Conservation (phyloP, 2,113 vertebrate genomes). For the Vireo altiloquus region DNA sequence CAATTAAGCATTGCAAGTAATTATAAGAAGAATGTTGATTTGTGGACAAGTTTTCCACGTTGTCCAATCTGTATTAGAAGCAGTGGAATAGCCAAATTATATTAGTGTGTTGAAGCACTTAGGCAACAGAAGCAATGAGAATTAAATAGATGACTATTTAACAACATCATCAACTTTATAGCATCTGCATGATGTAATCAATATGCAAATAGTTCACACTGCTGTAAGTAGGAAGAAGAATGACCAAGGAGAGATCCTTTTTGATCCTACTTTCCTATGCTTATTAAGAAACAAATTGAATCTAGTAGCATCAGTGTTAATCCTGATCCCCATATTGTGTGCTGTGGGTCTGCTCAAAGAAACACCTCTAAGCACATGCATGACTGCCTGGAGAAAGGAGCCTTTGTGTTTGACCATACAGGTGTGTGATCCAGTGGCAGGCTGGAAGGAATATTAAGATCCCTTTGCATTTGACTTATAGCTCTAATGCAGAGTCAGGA, state of each 20-base stretch:
- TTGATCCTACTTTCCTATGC: background rate
- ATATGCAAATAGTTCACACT: background rate
- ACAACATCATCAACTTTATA: background rate
- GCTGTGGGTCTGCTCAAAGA: background rate
- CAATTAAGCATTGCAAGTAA: background rate
- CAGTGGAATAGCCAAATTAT: background rate
- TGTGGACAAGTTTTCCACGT: background rate
- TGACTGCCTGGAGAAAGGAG: background rate
- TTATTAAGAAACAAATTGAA: background rate
- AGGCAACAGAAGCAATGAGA: background rate
- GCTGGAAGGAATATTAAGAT: background rate
- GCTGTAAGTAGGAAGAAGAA: background rate
- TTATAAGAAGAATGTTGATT: background rate
- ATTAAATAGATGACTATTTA: conserved; percentile 14
- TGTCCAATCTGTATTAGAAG: background rate
- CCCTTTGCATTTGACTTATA: background rate
- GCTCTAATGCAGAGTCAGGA: background rate
- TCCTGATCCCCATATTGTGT: background rate
- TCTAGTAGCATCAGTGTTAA: background rate
- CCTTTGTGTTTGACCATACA: background rate
- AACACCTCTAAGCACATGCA: background rate
- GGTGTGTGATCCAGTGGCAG: background rate
- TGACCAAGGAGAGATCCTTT: background rate
- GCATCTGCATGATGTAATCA: background rate
- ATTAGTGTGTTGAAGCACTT: background rate